phyloP scores from a whole-genome alignment of 2,888 invertebrate genomes.

The Koerneria pararmatus region DNA sequence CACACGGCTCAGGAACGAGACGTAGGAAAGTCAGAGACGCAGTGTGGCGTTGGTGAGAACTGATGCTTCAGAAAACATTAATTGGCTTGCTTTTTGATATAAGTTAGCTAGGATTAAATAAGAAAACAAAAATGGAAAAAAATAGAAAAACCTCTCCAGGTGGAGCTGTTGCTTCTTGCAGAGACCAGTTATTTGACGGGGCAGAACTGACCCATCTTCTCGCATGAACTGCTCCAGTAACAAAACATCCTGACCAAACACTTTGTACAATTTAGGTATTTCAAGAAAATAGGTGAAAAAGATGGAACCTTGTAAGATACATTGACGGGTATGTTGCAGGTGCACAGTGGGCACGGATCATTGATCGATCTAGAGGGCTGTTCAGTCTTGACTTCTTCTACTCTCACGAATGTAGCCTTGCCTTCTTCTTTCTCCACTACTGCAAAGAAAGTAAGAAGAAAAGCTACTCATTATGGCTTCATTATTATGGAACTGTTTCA shows the following conservation, averaged over 20 bases:
- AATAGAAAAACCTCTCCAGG: constrained; percentile 39
- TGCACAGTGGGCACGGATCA: constrained; percentile 44
- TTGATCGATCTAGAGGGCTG: constrained; percentile 23
- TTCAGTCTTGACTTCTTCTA: constrained; percentile 29
- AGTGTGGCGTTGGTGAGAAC: no score
- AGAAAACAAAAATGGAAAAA: not conserved
- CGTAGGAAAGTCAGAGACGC: no score
- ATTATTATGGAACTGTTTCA: no score
- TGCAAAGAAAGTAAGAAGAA: constrained; percentile 7
- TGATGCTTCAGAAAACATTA: no score
- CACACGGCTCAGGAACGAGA: no score
- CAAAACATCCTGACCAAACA: constrained; percentile 55
- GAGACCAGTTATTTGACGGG: constrained; percentile 57
- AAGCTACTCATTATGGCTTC: no score
- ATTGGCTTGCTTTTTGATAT: no score
- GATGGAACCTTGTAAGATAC: constrained; percentile 38
- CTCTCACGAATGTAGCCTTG: constrained; percentile 28
- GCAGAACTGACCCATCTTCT: constrained; percentile 59
- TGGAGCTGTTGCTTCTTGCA: constrained; percentile 53
- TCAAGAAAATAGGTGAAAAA: not conserved
- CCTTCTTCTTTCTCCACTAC: constrained; percentile 24
- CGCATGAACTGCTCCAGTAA: constrained; percentile 61
- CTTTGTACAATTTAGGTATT: not conserved
- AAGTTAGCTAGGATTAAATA: no score
- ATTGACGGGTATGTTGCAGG: constrained; percentile 49